Evolutionary conservation across 2,888 invertebrate genomes (phyloP).

Genomic region (Pristionchus fissidentatus): DNA sequence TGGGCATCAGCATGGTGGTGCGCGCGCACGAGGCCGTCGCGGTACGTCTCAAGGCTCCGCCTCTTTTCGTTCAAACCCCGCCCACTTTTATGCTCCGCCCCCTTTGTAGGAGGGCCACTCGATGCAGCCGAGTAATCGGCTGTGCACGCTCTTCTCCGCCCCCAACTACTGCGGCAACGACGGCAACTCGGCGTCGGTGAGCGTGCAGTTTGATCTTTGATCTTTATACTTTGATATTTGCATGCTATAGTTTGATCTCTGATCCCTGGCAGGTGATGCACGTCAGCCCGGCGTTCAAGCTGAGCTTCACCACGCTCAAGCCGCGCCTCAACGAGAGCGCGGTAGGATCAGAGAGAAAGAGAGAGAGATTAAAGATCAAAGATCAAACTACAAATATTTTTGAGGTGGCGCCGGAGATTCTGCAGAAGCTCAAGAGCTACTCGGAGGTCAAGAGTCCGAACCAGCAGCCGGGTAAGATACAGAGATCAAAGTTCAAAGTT

Average conservation of each 20-base stretch:
- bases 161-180: conserved; percentile 70
- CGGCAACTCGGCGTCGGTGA: conserved; percentile 67
- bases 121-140: conserved; percentile 57
- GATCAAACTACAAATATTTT: background rate
- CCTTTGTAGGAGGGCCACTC: conserved; percentile 58
- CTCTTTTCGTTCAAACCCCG: background rate
- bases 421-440: conserved; percentile 3
- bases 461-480: conserved; percentile 32
- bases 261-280: background rate
- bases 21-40: conserved; percentile 68
- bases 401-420: conserved; percentile 30
- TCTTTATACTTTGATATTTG: background rate
- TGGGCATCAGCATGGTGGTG: conserved; percentile 65
- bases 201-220: conserved; percentile 33
- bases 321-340: background rate
- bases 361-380: no score
- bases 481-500: background rate
- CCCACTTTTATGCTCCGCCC: background rate
- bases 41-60: conserved; percentile 12
- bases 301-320: conserved; percentile 45
- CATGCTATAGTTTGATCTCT: background rate
- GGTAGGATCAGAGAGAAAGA: background rate
- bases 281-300: background rate
- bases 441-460: conserved; percentile 37
- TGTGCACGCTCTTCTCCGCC: conserved; percentile 71